Evolutionary conservation across 1,140 invertebrate genomes (phyloP), one percentile per base, ranked within the genome.

Genomic region (Odontomachus brunneus): DNA sequence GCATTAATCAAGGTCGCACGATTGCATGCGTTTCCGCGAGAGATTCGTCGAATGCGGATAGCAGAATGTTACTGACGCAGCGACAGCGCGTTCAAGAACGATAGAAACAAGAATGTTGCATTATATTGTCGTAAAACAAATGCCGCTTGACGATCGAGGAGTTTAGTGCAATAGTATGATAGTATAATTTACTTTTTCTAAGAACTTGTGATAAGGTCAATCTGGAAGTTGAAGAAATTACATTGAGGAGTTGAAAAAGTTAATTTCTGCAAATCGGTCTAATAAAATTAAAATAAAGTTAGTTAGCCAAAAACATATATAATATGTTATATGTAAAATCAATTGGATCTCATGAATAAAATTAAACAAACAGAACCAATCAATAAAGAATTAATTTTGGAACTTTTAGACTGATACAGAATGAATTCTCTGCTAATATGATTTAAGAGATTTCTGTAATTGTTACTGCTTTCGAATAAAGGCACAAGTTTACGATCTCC

Each of bases 1-100:
- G 59, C 48, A 57, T 62, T 51, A 71, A 76, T 84, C 82, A 82
- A 85, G 72, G 63, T 75, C 53, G 53, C 22, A 22, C 63, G 44
- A 48, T 66, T 59, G 11, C 66, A 65, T 62, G 51, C 71, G 48
- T 59, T 73, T 65, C 67, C 51, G 51, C 81, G 53, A 59, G 17
- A 24, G 65, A 80, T 80, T 80, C 75, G 51, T 59, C 75, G 75
- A 71, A 80, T 11, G 53, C 33, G 75, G 33, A 57, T 80, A 19
- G 51, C 22, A 80, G 53, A 69, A 76, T 53, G 65, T 69, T 17
- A 26, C 17, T 17, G 22, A 69, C 33, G 33, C 51, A 65, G 75
- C 49, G 55, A 67, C 60, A 33, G 19, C 17, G 62, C 51, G 19
- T 78, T 57, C 33, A 29, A n/a, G n/a, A 71, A 33, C 71, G 65